phyloP scores from a whole-genome alignment of 1,140 invertebrate species.

The Wiebesia pumilae region DNA sequence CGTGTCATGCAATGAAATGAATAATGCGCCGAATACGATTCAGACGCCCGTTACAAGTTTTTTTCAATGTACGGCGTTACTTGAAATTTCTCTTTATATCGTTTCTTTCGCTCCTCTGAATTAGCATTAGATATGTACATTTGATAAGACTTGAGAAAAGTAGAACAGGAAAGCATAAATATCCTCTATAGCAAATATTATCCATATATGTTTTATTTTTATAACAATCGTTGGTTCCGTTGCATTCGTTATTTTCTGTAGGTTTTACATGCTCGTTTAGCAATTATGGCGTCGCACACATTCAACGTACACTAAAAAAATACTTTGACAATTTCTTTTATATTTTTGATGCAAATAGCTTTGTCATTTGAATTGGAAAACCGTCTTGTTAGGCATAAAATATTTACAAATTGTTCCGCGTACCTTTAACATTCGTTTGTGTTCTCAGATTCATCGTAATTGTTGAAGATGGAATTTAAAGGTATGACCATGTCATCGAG shows the following conservation, averaged over 20 bases:
- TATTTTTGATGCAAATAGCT: not conserved
- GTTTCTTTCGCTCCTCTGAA: too few relatives aligned
- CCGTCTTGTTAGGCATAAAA: not conserved
- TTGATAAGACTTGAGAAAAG: not conserved
- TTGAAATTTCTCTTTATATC: too few relatives aligned
- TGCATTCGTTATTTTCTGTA: not conserved
- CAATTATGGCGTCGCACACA: slow-evolving; percentile 16
- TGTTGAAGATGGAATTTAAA: slow-evolving; percentile 65
- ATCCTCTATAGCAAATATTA: not conserved
- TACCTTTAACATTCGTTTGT: slow-evolving; percentile 68
- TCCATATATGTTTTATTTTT: not conserved
- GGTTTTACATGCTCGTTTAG: slow-evolving; percentile 31
- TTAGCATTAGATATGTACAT: too few relatives aligned
- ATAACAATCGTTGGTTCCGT: slow-evolving; percentile 29
- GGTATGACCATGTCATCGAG: slow-evolving; percentile 68
- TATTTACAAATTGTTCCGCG: slow-evolving; percentile 4
- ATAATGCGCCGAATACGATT: not conserved
- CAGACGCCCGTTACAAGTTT: not conserved
- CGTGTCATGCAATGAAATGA: slow-evolving; percentile 63
- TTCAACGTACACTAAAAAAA: slow-evolving; percentile 19
- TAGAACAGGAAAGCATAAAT: not conserved
- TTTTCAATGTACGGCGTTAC: not conserved
- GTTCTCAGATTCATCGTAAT: slow-evolving; percentile 63
- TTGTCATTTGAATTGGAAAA: slow-evolving; percentile 6
- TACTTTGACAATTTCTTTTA: not conserved